phyloP scores from a whole-genome alignment of 1,140 invertebrate genomes.

The Diabrotica virgifera region DNA sequence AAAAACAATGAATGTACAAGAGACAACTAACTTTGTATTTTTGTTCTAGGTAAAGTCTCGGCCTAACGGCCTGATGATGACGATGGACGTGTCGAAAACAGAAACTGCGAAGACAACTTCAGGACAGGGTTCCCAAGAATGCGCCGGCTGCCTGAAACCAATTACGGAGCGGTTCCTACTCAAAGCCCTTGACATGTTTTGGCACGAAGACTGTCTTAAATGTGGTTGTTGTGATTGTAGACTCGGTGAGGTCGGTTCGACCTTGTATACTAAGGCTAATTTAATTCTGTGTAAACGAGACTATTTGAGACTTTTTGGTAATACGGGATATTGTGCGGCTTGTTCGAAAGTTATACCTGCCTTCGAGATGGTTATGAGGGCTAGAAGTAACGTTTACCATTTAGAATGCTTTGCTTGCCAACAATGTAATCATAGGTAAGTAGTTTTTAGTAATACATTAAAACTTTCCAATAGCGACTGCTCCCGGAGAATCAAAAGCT shows the following conservation, averaged over 20 bases:
- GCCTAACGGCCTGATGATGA: constrained; percentile 58
- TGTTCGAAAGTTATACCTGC: constrained; percentile 96
- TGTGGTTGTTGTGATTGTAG: constrained; percentile 96
- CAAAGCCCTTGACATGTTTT: constrained; percentile 87
- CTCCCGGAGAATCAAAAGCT: no score
- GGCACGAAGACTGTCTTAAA: constrained; percentile 98
- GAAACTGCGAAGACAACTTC: constrained; percentile 33
- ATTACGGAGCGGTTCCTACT: constrained; percentile 81
- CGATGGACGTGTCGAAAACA: constrained; percentile 64
- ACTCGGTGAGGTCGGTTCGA: constrained; percentile 95
- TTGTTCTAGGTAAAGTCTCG: constrained; percentile 44
- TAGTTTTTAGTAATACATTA: constrained; percentile 13
- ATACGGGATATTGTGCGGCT: constrained; percentile 89
- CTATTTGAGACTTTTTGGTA: constrained; percentile 92
- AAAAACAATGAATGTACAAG: no score
- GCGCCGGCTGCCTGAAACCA: constrained; percentile 81
- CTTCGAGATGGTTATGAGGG: constrained; percentile 99
- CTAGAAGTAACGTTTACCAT: constrained; percentile 94
- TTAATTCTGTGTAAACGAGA: constrained; percentile 96
- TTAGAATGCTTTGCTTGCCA: constrained; percentile 98
- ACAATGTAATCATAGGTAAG: constrained; percentile 96
- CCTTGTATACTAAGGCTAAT: constrained; percentile 94
- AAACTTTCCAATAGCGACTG: no score
- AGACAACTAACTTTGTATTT: constrained; percentile 15
- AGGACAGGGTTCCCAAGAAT: constrained; percentile 58